phyloP scores from a whole-genome alignment of 2,888 invertebrate genomes.

The Nomada ruficornis region DNA sequence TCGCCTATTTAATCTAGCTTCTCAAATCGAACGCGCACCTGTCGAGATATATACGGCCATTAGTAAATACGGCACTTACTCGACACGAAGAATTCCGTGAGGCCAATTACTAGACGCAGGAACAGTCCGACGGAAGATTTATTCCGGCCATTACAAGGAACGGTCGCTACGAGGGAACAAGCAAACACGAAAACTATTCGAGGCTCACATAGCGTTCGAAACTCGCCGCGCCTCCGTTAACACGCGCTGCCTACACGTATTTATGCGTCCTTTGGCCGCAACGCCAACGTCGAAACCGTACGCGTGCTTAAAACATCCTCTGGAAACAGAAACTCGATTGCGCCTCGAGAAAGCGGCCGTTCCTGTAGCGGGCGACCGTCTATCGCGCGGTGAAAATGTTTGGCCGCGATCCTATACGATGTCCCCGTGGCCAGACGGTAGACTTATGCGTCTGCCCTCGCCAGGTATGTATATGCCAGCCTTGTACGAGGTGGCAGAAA shows the following conservation, averaged over 20 bases:
- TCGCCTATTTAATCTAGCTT: no score
- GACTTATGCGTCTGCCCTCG: conserved; percentile 44
- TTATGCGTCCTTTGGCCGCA: conserved; percentile 34
- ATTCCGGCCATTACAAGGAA: conserved; percentile 36
- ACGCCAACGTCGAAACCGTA: conserved; percentile 40
- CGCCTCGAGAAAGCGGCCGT: conserved; percentile 18
- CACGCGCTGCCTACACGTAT: conserved; percentile 45
- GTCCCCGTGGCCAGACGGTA: conserved; percentile 38
- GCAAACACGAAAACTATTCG: conserved; percentile 36
- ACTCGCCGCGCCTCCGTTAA: conserved; percentile 27
- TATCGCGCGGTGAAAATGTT: conserved; percentile 52
- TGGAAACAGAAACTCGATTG: conserved; percentile 19
- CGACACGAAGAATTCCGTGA: conserved; percentile 7
- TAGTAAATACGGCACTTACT: conserved; percentile 4
- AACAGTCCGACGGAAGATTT: conserved; percentile 15
- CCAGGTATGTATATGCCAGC: conserved; percentile 8
- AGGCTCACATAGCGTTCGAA: conserved; percentile 8
- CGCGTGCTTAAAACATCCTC: conserved; percentile 37
- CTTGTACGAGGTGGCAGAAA: conserved; percentile 25
- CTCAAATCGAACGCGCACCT: background rate
- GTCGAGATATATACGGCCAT: background rate
- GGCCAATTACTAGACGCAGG: conserved; percentile 37
- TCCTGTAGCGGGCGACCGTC: conserved; percentile 34
- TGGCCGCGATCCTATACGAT: conserved; percentile 41
- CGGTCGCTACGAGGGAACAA: conserved; percentile 10